These are phyloP conservation scores for Falcaria lacertinaria DNA, from an alignment of 2,888 invertebrate species.

Conservation along the genomic window DNA sequence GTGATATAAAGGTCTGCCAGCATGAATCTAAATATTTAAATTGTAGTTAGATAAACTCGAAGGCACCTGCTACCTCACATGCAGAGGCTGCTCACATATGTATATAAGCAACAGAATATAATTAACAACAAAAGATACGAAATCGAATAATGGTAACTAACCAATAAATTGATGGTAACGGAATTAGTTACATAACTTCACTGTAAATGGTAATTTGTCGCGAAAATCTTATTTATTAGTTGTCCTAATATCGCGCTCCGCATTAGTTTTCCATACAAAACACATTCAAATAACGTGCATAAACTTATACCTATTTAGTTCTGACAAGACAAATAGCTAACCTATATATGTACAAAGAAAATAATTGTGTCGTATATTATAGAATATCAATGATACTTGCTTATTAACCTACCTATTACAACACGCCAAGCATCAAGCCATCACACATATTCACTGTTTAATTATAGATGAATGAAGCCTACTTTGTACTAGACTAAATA, in stretches of 20 bases:
- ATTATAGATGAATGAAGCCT: conserved; percentile 17
- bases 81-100: no score
- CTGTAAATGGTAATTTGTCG: background rate
- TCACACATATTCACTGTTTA: background rate
- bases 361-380: background rate
- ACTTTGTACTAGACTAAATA: conserved; percentile 42
- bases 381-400: background rate
- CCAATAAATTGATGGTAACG: conserved; percentile 19
- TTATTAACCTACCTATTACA: background rate
- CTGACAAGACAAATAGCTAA: no score
- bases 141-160: conserved; percentile 21
- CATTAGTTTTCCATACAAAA: no score
- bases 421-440: background rate
- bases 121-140: background rate
- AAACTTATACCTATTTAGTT: no score
- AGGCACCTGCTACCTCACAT: no score
- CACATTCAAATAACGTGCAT: no score
- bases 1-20: no score
- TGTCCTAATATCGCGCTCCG: no score
- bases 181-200: conserved; percentile 1
- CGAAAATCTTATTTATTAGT: background rate
- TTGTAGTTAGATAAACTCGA: no score
- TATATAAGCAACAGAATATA: no score
- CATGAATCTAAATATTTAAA: no score
- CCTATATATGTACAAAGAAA: background rate